Evolutionary conservation across 23 tunicate species (phyloP).

Genomic region (Diplosoma virens): DNA sequence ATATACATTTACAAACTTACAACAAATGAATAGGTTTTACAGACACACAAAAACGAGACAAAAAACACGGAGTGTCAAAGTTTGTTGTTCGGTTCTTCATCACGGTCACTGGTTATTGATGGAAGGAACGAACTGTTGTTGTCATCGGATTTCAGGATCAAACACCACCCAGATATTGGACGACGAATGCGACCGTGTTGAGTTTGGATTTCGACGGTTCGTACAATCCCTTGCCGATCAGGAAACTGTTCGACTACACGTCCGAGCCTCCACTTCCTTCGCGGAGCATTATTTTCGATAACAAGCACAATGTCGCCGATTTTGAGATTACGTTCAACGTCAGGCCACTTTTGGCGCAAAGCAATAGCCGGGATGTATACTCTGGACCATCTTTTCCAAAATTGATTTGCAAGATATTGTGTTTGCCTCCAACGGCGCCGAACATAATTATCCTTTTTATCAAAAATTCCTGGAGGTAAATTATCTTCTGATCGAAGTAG

Average conservation of each 20-base stretch:
- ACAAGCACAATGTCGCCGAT: constrained; percentile 18
- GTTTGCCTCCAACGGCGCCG: constrained; percentile 12
- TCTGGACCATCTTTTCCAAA: constrained; percentile 19
- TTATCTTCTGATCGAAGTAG: not conserved
- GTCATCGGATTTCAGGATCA: constrained; percentile 13
- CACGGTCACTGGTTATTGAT: no score
- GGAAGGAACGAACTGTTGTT: no score
- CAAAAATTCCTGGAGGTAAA: not conserved
- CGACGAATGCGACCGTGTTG: not conserved
- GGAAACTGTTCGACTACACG: constrained; percentile 10
- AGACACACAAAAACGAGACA: no score
- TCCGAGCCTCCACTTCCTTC: constrained; percentile 18
- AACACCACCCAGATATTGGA: constrained; percentile 12
- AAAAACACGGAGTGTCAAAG: no score
- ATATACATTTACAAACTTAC: no score
- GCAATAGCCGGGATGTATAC: constrained; percentile 5
- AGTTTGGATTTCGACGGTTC: constrained; percentile 7
- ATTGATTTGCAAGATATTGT: constrained; percentile 19
- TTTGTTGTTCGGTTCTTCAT: no score
- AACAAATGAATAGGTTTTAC: no score
- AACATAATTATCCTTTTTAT: not conserved
- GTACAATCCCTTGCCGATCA: constrained; percentile 16
- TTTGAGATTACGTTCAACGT: not conserved
- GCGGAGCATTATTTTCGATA: constrained; percentile 12
- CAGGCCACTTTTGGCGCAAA: constrained; percentile 19